Evolutionary conservation across 2,113 vertebrate genomes (phyloP).

Genomic region (Acrocephalus arundinaceus): DNA sequence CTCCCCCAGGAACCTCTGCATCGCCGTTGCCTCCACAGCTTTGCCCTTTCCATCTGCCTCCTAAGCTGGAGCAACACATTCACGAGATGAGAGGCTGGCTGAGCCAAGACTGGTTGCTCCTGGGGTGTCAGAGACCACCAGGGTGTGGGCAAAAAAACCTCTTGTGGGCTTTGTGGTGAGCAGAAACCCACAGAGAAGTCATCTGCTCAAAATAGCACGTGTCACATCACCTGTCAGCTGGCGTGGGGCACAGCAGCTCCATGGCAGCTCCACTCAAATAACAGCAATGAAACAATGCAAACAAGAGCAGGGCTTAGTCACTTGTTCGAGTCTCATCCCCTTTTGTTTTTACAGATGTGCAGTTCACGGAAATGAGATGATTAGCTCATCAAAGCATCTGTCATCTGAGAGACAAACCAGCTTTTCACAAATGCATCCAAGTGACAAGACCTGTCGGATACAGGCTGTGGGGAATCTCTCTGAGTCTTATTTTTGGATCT

Average conservation of each 20-base stretch:
- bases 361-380: slow-evolving; percentile 52
- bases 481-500: slow-evolving; percentile 38
- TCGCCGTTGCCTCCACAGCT: fast-evolving
- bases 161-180: background rate
- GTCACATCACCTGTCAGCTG: background rate
- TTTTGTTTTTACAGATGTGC: slow-evolving; percentile 67
- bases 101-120: background rate
- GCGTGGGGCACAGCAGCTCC: background rate
- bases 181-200: background rate
- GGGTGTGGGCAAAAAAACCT: background rate
- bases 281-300: background rate
- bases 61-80: background rate
- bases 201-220: fast-evolving
- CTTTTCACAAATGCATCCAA: slow-evolving; percentile 45
- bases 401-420: slow-evolving; percentile 61
- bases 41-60: background rate
- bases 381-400: slow-evolving; percentile 68
- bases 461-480: slow-evolving; percentile 36
- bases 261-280: background rate
- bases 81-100: background rate
- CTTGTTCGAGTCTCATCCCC: background rate
- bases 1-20: background rate
- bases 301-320: slow-evolving; percentile 51
- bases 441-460: slow-evolving; percentile 52
- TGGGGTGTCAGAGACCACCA: background rate